Conservation (phyloP, 2,888 invertebrate species). For the Caenorhabditis plicata region DNA sequence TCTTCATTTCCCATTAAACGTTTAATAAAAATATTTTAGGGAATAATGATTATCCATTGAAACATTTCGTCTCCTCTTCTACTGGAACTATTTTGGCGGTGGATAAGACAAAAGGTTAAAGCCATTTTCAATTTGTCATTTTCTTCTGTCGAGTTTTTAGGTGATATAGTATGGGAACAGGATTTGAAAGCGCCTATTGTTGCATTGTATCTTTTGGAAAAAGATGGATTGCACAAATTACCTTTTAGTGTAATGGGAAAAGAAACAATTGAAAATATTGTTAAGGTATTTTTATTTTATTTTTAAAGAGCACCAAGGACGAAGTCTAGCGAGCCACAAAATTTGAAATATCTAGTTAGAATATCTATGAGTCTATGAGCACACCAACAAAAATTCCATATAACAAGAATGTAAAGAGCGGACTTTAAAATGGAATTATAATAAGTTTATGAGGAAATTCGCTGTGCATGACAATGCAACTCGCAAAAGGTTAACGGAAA, state of each 20-base stretch:
- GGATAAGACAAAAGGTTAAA: constrained; percentile 50
- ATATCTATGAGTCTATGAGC: no score
- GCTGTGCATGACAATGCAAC: no score
- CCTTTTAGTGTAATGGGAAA: constrained; percentile 65
- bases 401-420: no score
- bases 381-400: no score
- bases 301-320: no score
- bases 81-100: constrained; percentile 57
- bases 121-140: no score
- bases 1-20: no score
- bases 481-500: no score
- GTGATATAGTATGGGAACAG: constrained; percentile 82
- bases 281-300: constrained; percentile 41
- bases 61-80: constrained; percentile 67
- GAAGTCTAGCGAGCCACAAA: no score
- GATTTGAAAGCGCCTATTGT: constrained; percentile 80
- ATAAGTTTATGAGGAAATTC: no score
- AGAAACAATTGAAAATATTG: constrained; percentile 62
- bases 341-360: no score
- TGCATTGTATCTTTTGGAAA: constrained; percentile 75
- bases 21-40: no score
- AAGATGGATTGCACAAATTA: constrained; percentile 66
- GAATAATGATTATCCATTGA: constrained; percentile 53
- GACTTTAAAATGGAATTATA: not conserved
- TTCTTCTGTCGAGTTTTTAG: constrained; percentile 47